phyloP scores from a whole-genome alignment of 2,797 vertebrate species.

The Pseudotriccus pelzelni region DNA sequence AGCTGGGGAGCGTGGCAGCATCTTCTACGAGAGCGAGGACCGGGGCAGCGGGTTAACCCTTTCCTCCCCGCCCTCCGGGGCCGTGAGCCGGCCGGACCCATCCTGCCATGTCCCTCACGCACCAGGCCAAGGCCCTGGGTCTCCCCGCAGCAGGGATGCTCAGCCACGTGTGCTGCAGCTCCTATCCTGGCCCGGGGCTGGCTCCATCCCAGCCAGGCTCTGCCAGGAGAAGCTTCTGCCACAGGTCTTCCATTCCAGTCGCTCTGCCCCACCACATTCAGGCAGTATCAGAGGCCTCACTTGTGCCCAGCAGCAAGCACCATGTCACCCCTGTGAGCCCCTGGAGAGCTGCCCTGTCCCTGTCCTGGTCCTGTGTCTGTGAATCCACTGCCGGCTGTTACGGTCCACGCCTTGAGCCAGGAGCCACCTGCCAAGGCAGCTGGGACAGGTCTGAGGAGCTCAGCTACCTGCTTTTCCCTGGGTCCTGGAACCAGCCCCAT shows the following conservation, averaged over 20 bases:
- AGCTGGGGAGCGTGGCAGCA: slow-evolving; percentile 37
- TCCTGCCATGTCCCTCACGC: rapidly evolving
- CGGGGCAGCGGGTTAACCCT: slow-evolving; percentile 47
- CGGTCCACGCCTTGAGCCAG: rapidly evolving
- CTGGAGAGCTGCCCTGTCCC: neutral
- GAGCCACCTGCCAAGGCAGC: neutral
- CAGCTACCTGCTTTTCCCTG: neutral
- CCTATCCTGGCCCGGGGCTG: rapidly evolving
- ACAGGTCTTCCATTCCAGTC: rapidly evolving
- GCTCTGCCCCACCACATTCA: rapidly evolving
- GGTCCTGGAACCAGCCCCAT: neutral
- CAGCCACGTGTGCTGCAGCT: neutral
- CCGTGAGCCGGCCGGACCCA: rapidly evolving
- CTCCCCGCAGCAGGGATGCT: neutral
- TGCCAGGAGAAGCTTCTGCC: neutral
- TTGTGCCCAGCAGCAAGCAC: neutral
- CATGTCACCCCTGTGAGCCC: neutral
- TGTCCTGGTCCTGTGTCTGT: rapidly evolving
- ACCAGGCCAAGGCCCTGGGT: neutral
- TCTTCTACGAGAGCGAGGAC: neutral
- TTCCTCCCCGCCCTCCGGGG: neutral
- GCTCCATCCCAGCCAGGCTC: neutral
- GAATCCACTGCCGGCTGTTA: neutral
- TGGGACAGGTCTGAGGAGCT: neutral
- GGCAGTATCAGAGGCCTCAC: neutral